A percentile compares a stretch with the other conserved stretches of the same genome.
Conservation (phyloP, 2,797 vertebrate genomes). For the Geotria australis region DNA sequence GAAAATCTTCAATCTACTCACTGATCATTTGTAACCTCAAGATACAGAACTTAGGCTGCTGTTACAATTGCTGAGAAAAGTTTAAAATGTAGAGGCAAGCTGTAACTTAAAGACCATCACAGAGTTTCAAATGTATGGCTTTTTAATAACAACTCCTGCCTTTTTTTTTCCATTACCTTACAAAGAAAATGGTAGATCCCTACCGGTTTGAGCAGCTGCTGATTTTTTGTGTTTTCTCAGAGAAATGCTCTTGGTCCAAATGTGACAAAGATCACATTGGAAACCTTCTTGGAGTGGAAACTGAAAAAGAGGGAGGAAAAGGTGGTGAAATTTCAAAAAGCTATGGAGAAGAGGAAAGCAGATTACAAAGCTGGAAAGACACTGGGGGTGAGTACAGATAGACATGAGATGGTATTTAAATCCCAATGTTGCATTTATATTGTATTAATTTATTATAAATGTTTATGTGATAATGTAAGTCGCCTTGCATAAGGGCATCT, state of each 20-base stretch:
- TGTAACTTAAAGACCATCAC: not conserved
- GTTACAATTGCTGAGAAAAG: too few relatives aligned
- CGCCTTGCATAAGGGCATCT: too few relatives aligned
- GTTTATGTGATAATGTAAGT: too few relatives aligned
- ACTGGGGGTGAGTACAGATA: constrained; percentile 27
- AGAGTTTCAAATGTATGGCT: not conserved
- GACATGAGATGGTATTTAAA: too few relatives aligned
- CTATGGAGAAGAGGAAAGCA: constrained; percentile 83
- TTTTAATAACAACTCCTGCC: not conserved
- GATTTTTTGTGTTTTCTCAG: constrained; percentile 11
- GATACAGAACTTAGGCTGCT: too few relatives aligned
- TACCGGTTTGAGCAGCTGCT: not conserved
- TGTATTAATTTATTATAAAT: not conserved
- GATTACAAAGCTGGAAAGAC: constrained; percentile 87
- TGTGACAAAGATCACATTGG: constrained; percentile 84
- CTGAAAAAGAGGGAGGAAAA: constrained; percentile 94
- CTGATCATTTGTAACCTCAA: too few relatives aligned
- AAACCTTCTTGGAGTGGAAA: constrained; percentile 92
- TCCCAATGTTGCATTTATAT: not conserved
- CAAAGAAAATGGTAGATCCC: too few relatives aligned
- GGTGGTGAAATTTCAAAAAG: constrained; percentile 44
- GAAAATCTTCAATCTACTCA: not conserved
- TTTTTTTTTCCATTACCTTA: not conserved
- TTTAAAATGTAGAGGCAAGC: too few relatives aligned
- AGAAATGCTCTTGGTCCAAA: constrained; percentile 51